phyloP scores from a whole-genome alignment of 2,113 vertebrate genomes.

The Elgaria multicarinata region DNA sequence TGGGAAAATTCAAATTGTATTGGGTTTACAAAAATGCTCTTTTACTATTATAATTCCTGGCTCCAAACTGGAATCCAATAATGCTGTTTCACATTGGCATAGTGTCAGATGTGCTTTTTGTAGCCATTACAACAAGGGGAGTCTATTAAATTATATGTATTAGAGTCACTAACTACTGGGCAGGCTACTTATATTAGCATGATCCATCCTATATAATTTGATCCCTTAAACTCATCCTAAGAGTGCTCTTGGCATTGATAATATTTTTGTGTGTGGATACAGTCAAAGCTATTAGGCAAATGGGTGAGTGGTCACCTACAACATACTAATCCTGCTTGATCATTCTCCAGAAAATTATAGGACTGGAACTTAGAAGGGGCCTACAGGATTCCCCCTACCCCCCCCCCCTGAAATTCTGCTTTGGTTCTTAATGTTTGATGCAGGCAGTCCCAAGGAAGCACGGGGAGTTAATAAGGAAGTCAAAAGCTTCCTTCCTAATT shows the following conservation, averaged over 20 bases:
- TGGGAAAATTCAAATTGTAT: background rate
- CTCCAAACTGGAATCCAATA: background rate
- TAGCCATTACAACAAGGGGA: background rate
- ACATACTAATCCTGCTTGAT: background rate
- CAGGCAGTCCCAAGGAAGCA: background rate
- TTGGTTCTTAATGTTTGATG: background rate
- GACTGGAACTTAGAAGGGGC: background rate
- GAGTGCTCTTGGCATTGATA: background rate
- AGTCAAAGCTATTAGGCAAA: background rate
- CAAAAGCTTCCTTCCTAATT: background rate
- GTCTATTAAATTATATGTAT: rapidly evolving
- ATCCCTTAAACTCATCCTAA: background rate
- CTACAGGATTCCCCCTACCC: background rate
- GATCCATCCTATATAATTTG: background rate
- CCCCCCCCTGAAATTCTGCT: background rate
- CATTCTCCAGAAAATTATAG: background rate
- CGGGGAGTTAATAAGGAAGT: background rate
- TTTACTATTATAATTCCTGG: background rate
- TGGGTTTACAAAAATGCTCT: background rate
- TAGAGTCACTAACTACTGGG: background rate
- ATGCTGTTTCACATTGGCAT: background rate
- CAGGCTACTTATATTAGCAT: background rate
- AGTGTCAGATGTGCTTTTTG: background rate
- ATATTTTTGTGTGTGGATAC: background rate
- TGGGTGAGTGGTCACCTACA: background rate